Base-by-base conservation (phyloP, 1,140 invertebrate genomes). In the Drosophila auraria region DNA sequence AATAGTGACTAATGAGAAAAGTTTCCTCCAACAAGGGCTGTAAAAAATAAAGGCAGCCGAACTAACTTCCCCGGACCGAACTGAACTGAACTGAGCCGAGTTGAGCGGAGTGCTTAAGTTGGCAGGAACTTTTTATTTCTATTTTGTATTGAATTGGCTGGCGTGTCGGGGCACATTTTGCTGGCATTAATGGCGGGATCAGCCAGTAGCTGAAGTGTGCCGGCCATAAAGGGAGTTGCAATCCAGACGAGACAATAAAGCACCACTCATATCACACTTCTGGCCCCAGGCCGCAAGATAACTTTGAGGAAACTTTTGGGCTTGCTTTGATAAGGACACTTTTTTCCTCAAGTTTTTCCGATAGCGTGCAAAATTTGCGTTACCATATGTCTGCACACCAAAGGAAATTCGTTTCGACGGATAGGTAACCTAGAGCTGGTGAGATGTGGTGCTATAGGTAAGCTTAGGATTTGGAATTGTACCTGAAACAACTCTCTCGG, bases 1-100 rank as follows among this genome's bases (percentile, higher is more conserved):
- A 89, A 89, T 89, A 87, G 84, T 87, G 78, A 87, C 84, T 87
- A 87, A 87, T 87, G 84, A 87, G 84, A 87, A 87, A 87, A 87
- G 84, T 87, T 87, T 89, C 20, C 38, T 84, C 36, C 30, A 59
- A 68, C 66, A 78, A 69, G 45, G 65, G 62, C 65, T 71, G 78
- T 83, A 80, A 83, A 80, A 80, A 60, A 53, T 58, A 61, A 80
- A 59, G 42, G 49, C 62, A 72, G 68, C 72, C 61, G 77, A 74
- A 71, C 36, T 59, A 76, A 61, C 45, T 74, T 51, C 51, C 42
- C 44, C 23, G 54, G 23, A 17, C 54, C 38, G 33, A 38, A 45
- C 63, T 40, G 45, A 33, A 59, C 47, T 15, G 40, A 47, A 54
- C 60, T 36, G 47, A 76, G 38, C 36, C 7, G 54, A 51, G n/a